Evolutionary conservation across 2,797 vertebrate species (phyloP).

Genomic region (Valencia hispanica): DNA sequence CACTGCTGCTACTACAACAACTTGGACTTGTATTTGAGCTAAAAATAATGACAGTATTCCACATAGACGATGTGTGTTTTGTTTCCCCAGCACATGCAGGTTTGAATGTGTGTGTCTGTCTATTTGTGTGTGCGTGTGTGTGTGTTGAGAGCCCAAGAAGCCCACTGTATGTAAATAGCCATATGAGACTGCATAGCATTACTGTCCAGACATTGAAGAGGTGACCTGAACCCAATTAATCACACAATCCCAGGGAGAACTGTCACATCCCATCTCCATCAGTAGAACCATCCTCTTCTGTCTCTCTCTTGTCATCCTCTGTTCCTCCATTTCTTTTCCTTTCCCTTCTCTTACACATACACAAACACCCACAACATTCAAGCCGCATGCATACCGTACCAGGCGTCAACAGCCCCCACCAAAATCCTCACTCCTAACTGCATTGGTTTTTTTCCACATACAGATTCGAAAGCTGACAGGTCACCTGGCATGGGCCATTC

Average conservation of each 20-base stretch:
- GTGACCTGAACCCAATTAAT: slow-evolving; percentile 97
- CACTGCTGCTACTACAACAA: slow-evolving; percentile 79
- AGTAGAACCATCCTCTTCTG: slow-evolving; percentile 74
- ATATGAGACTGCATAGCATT: slow-evolving; percentile 85
- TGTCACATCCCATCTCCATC: slow-evolving; percentile 93
- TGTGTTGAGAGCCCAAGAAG: slow-evolving; percentile 64
- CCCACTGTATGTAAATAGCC: slow-evolving; percentile 85
- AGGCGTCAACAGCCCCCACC: slow-evolving; percentile 33
- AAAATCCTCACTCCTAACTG: slow-evolving; percentile 29
- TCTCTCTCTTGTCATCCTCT: slow-evolving; percentile 77
- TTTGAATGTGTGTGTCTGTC: slow-evolving; percentile 27
- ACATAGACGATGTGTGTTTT: slow-evolving; percentile 65
- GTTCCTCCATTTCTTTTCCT: slow-evolving; percentile 68
- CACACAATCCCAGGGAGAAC: slow-evolving; percentile 91
- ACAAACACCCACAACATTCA: slow-evolving; percentile 45
- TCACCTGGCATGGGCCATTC: slow-evolving; percentile 73
- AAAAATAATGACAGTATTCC: slow-evolving; percentile 80
- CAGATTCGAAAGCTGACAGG: slow-evolving; percentile 73
- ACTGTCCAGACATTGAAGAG: slow-evolving; percentile 86
- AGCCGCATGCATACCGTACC: slow-evolving; percentile 28
- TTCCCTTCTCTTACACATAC: slow-evolving; percentile 15
- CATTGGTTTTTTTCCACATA: slow-evolving; percentile 60
- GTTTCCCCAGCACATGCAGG: slow-evolving; percentile 41
- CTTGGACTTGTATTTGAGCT: slow-evolving; percentile 72
- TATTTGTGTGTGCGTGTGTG: slow-evolving; percentile 16